A percentile compares a stretch with the other conserved stretches of the same genome.
Evolutionary conservation across 2,888 invertebrate genomes (phyloP).

Genomic region (Agriopis aurantiaria): DNA sequence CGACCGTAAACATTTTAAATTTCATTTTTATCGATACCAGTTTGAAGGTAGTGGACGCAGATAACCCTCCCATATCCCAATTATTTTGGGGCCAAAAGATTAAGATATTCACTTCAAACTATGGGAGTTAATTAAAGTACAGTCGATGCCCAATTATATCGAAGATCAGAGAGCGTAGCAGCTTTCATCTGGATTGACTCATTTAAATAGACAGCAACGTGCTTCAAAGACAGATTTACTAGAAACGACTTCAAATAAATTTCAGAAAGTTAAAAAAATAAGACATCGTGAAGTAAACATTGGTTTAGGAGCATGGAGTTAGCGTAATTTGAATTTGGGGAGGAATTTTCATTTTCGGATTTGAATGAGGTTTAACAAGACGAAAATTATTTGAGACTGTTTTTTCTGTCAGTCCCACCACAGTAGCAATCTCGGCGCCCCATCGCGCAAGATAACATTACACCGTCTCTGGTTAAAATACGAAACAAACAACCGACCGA

Average conservation of each 20-base stretch:
- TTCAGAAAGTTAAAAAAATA: slow-evolving; percentile 17
- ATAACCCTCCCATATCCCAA: slow-evolving; percentile 54
- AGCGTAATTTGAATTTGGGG: slow-evolving; percentile 13
- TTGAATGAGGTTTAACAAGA: slow-evolving; percentile 10
- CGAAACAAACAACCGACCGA: slow-evolving; percentile 67
- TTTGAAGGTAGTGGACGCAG: slow-evolving; percentile 47
- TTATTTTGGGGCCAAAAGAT: slow-evolving; percentile 52
- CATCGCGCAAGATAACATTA: slow-evolving; percentile 71
- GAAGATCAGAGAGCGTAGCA: slow-evolving; percentile 37
- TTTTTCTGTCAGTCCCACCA: slow-evolving; percentile 69
- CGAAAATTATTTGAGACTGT: slow-evolving; percentile 33
- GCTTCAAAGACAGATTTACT: slow-evolving; percentile 34
- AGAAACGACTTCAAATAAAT: slow-evolving; percentile 19
- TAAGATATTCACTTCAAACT: slow-evolving; percentile 45
- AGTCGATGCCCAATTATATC: slow-evolving; percentile 43
- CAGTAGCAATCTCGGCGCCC: slow-evolving; percentile 75
- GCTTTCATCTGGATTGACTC: slow-evolving; percentile 38
- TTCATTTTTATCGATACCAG: slow-evolving; percentile 59
- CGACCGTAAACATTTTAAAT: slow-evolving; percentile 58
- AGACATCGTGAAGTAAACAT: slow-evolving; percentile 26
- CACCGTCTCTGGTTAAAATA: slow-evolving; percentile 71
- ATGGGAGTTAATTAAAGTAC: slow-evolving; percentile 46
- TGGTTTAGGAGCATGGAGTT: slow-evolving; percentile 8
- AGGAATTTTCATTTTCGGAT: slow-evolving; percentile 17
- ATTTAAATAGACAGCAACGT: slow-evolving; percentile 29